Base-by-base conservation (phyloP, 2,797 vertebrate species). In the Dendrocincla fuliginosa region DNA sequence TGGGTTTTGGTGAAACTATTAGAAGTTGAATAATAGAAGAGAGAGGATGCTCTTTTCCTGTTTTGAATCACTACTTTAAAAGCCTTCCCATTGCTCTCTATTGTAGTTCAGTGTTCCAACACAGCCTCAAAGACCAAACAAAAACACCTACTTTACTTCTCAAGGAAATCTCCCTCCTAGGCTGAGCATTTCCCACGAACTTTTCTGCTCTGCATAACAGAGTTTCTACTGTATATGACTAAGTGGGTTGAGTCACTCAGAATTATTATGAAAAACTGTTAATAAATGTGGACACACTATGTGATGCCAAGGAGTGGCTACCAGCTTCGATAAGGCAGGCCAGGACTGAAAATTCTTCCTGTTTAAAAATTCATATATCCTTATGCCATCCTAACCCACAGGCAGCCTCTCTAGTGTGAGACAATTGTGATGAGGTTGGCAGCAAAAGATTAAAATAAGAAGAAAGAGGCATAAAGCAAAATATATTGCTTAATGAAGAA, bases 121-220 rank as follows among this genome's bases (percentile, higher is more conserved):
- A 41, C 47, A 81, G 55, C 73, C 84, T n/a, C 69, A 88, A 91
- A 93, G 61, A 22, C 61, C 61, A 87, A 97, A 96, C 23, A 90
- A 80, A 92, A 95, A 12, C 37, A 83, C 39, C 56, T 73, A 49
- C 63, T 81, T 91, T 69, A 37, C 47, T 71, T 93, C 82, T 87
- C 61, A 28, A 53, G 47, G 50, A 87, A 92, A 65, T 87, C 35
- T 71, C 69, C 46, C 15, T 80, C 41, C 41, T 16, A 50, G 42
- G 35, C 52, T 83, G 53, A 86, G 76, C 33, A 33, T 84, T 57
- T 68, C 37, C 55, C 25, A 12, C 23, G 25, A 89, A 73, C 32
- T 61, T 39, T 56, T 42, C 59, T 86, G 39, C 63, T 78, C 16
- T 33, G 9, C 50, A 3, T 60, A 71, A 52, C 5, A 63, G 44